These are phyloP conservation scores for Entomobrya multifasciata DNA, from an alignment of 2,888 invertebrate genomes.

Conservation along the genomic window DNA sequence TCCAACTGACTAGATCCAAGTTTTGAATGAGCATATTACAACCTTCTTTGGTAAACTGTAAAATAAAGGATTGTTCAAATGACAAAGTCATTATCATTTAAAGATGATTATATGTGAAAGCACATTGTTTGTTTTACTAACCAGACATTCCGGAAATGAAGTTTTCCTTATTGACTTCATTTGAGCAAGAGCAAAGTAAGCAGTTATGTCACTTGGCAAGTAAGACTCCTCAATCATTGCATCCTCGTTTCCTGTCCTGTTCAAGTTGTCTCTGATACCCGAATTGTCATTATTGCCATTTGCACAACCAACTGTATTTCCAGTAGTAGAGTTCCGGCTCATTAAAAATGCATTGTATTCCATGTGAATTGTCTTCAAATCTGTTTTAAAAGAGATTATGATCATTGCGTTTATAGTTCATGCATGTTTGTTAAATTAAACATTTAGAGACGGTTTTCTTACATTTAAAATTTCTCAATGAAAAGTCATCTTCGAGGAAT, in stretches of 20 bases:
- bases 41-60: constrained; percentile 52
- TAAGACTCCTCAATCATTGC: constrained; percentile 52
- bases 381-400: constrained; percentile 14
- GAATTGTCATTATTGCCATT: neutral
- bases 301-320: constrained; percentile 11
- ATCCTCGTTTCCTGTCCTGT: neutral
- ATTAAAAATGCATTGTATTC: constrained; percentile 64
- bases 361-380: constrained; percentile 57
- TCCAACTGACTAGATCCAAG: constrained; percentile 57
- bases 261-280: neutral
- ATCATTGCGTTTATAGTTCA: too few relatives aligned
- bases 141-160: constrained; percentile 56
- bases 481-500: constrained; percentile 27
- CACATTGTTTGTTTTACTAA: too few relatives aligned
- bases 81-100: neutral
- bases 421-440: neutral
- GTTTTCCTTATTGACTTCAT: constrained; percentile 51
- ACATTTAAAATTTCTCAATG: constrained; percentile 58
- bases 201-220: constrained; percentile 54
- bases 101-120: too few relatives aligned
- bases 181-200: constrained; percentile 53
- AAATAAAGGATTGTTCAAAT: neutral
- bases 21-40: constrained; percentile 49
- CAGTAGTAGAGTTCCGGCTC: constrained; percentile 38
- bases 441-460: neutral